Evolutionary conservation across 2,888 invertebrate species (phyloP).

Genomic region (Mylabris sibirica): DNA sequence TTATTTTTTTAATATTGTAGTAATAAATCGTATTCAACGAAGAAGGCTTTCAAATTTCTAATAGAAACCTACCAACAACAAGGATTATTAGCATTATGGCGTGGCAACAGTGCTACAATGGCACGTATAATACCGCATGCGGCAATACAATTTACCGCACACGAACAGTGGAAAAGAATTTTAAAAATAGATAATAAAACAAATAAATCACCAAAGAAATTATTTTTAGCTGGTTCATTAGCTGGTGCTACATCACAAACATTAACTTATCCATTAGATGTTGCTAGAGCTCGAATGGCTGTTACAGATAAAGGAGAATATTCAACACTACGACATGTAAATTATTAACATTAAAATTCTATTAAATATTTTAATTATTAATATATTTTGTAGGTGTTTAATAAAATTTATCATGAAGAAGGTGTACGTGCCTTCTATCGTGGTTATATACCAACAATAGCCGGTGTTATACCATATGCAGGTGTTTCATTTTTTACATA

Average conservation of each 20-base stretch:
- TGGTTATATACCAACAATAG: conserved; percentile 88
- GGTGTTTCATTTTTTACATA: conserved; percentile 98
- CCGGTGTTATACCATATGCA: conserved; percentile 96
- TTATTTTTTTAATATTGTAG: too few relatives aligned
- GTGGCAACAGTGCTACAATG: conserved; percentile 99
- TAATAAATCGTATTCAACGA: conserved; percentile 74
- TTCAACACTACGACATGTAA: conserved; percentile 66
- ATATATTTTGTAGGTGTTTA: conserved; percentile 51
- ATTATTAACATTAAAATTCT: neutral
- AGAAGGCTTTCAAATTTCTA: conserved; percentile 76
- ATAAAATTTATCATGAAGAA: conserved; percentile 77
- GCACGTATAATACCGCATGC: conserved; percentile 96
- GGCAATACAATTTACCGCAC: conserved; percentile 96
- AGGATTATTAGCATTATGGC: conserved; percentile 88
- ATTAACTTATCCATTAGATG: conserved; percentile 94
- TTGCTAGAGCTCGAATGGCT: conserved; percentile 97
- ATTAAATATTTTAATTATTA: neutral
- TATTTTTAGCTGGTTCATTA: conserved; percentile 90
- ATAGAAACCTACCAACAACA: conserved; percentile 73
- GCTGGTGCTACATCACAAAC: conserved; percentile 96
- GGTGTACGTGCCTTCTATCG: conserved; percentile 81
- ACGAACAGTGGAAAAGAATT: conserved; percentile 94
- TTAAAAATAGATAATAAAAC: conserved; percentile 72
- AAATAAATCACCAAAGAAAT: conserved; percentile 61
- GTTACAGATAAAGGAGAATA: conserved; percentile 85